phyloP scores from a whole-genome alignment of 1,140 invertebrate species.

The Drosophila takahashii region DNA sequence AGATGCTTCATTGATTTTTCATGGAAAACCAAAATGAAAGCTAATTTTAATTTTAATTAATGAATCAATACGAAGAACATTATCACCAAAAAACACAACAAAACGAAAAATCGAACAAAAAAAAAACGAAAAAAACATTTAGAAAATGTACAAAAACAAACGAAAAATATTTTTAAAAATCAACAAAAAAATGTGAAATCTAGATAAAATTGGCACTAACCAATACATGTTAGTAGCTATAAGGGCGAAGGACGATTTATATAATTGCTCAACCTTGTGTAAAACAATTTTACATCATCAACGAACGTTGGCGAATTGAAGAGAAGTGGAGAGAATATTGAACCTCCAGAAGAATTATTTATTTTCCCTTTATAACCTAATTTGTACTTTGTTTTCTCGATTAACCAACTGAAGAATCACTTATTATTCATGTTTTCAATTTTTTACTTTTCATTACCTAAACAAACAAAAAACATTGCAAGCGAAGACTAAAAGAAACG shows the following conservation, averaged over 20 bases:
- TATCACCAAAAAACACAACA: constrained; percentile 65
- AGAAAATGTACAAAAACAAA: constrained; percentile 57
- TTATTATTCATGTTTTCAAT: constrained; percentile 10
- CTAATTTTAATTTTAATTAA: constrained; percentile 37
- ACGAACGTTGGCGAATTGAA: constrained; percentile 20
- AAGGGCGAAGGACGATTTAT: constrained; percentile 25
- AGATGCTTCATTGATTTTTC: constrained; percentile 77
- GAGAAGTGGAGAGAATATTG: constrained; percentile 19
- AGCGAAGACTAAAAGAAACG: constrained; percentile 64
- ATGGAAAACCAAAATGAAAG: constrained; percentile 70
- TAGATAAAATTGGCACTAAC: constrained; percentile 66
- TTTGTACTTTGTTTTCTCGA: constrained; percentile 33
- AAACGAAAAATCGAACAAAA: constrained; percentile 65
- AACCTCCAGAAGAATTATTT: constrained; percentile 37
- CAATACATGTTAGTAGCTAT: constrained; percentile 38
- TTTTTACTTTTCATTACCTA: constrained; percentile 24
- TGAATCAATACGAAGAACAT: constrained; percentile 39
- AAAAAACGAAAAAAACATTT: constrained; percentile 59
- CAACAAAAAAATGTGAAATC: constrained; percentile 46
- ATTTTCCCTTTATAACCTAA: constrained; percentile 36
- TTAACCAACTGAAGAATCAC: constrained; percentile 40
- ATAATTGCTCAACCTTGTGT: constrained; percentile 42
- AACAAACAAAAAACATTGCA: constrained; percentile 45
- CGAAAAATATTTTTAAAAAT: constrained; percentile 44
- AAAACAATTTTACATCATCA: constrained; percentile 60